A percentile compares a stretch with the other conserved stretches of the same genome.
Conservation (phyloP, 1,140 invertebrate genomes). For the Meteorus sp. region DNA sequence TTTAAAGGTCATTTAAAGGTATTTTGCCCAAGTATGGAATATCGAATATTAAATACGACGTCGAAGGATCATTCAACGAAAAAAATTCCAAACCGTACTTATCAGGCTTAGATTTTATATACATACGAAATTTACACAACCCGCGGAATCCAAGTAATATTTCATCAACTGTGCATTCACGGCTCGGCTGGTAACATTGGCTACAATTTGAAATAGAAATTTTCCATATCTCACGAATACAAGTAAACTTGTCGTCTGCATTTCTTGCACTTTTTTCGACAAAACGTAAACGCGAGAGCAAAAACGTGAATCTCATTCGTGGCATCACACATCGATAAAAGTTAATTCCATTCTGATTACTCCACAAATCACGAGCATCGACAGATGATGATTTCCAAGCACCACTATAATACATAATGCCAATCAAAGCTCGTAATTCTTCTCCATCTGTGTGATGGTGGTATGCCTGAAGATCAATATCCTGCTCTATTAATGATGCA, state of each 20-base stretch:
- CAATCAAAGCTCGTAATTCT: slow-evolving; percentile 30
- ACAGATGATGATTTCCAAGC: slow-evolving; percentile 17
- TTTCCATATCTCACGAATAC: slow-evolving; percentile 33
- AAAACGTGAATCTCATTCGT: slow-evolving; percentile 13
- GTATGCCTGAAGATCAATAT: slow-evolving; percentile 17
- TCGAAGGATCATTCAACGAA: slow-evolving; percentile 41
- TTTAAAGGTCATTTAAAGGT: too few relatives aligned
- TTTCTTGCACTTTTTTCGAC: slow-evolving; percentile 21
- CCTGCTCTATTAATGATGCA: background rate
- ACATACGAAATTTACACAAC: slow-evolving; percentile 48
- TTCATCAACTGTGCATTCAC: slow-evolving; percentile 41
- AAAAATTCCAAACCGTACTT: slow-evolving; percentile 58
- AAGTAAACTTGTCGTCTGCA: slow-evolving; percentile 26
- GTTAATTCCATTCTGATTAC: slow-evolving; percentile 2
- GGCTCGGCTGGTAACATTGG: background rate
- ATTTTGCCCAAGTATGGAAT: slow-evolving; percentile 45
- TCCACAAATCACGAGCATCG: slow-evolving; percentile 15
- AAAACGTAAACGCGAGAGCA: slow-evolving; percentile 27
- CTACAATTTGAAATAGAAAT: slow-evolving; percentile 26
- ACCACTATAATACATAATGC: slow-evolving; percentile 23
- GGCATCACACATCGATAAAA: slow-evolving; percentile 23
- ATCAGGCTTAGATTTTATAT: slow-evolving; percentile 54
- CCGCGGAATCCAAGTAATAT: slow-evolving; percentile 51
- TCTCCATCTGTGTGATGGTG: slow-evolving; percentile 20
- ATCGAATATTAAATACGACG: slow-evolving; percentile 42